Evolutionary conservation across 2,113 vertebrate genomes (phyloP).

Genomic region (Fregata magnificens): DNA sequence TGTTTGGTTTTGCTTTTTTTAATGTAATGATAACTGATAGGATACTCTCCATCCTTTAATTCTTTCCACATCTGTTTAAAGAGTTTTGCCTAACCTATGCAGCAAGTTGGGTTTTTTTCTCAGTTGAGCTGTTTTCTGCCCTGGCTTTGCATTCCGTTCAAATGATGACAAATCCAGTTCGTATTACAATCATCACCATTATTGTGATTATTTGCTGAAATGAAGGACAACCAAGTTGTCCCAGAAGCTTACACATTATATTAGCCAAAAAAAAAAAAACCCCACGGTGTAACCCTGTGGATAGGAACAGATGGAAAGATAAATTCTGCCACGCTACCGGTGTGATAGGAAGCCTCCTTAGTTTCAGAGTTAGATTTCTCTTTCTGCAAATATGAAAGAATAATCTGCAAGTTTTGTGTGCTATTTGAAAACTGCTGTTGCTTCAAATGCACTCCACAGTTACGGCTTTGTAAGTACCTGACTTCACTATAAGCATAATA

Average conservation of each 20-base stretch:
- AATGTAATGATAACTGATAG: background rate
- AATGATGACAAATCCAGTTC: background rate
- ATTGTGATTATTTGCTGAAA: background rate
- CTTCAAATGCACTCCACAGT: background rate
- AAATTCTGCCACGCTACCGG: background rate
- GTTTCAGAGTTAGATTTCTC: background rate
- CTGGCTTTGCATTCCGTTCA: background rate
- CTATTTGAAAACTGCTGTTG: background rate
- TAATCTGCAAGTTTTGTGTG: background rate
- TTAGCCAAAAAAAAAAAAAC: background rate
- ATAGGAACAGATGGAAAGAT: background rate
- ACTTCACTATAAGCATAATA: background rate
- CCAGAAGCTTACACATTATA: background rate
- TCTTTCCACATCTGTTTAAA: background rate
- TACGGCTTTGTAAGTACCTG: background rate
- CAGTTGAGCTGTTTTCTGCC: background rate
- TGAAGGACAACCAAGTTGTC: background rate
- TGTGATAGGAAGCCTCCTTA: background rate
- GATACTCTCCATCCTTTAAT: background rate
- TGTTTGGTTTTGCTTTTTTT: background rate
- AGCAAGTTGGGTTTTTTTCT: background rate
- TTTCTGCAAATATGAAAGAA: background rate
- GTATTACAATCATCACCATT: background rate
- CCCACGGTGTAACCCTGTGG: background rate
- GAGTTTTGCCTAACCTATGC: background rate